Percentiles rank a stretch among this genome's conserved stretches.
Conservation (phyloP, 2,888 invertebrate genomes). For the Drosophila mettleri region DNA sequence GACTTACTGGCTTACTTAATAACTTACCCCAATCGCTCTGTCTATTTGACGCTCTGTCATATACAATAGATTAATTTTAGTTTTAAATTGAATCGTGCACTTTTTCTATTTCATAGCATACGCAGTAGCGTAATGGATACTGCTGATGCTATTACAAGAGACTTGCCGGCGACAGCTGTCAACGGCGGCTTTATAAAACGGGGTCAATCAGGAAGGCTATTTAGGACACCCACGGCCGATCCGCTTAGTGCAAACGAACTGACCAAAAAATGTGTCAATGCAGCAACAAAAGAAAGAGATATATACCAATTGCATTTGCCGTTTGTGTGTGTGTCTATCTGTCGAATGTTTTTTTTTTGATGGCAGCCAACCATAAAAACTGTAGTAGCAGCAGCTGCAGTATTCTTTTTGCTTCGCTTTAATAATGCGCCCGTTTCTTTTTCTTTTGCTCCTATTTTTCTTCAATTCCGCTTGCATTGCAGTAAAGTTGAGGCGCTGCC, state of each 20-base stretch:
- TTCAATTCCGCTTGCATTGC: constrained; percentile 29
- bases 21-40: not conserved
- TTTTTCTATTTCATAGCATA: constrained; percentile 37
- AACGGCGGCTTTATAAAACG: constrained; percentile 34
- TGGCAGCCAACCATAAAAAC: constrained; percentile 25
- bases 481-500: constrained; percentile 58
- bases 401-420: constrained; percentile 7
- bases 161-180: constrained; percentile 46
- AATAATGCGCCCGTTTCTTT: constrained; percentile 14
- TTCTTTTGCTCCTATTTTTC: constrained; percentile 7
- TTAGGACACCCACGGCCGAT: constrained; percentile 46
- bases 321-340: constrained; percentile 6
- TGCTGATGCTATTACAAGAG: constrained; percentile 7
- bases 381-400: not conserved
- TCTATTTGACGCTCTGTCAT: not conserved
- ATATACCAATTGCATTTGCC: not conserved
- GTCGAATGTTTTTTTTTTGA: constrained; percentile 38
- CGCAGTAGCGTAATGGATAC: constrained; percentile 26
- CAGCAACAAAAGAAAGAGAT: not conserved
- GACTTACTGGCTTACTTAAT: not conserved
- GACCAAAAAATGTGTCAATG: constrained; percentile 17
- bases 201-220: constrained; percentile 48
- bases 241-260: constrained; percentile 17
- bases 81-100: constrained; percentile 20
- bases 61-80: not conserved